Base-by-base conservation (phyloP, 2,888 invertebrate species). In the Ochropacha duplaris region DNA sequence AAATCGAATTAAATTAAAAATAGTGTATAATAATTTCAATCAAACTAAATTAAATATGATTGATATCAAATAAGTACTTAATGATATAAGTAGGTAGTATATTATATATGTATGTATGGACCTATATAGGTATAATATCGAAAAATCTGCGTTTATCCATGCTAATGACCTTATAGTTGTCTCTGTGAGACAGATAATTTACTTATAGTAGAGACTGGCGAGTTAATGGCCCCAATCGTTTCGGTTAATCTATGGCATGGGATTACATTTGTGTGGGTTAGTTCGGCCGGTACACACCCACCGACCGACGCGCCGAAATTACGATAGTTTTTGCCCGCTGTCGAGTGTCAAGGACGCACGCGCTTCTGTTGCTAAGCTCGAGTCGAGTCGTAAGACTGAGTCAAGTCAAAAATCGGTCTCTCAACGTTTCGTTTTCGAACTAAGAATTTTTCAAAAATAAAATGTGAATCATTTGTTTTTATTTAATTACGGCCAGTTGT, bases 341-440 rank as follows among this genome's bases (percentile, higher is more conserved):
- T 68, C 78, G 83, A 89, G 91, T 91, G 91, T 91, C 92, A 92
- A 91, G 92, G 91, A 86, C 91, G 83, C 75, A 73, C 72, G 75
- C 77, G 75, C 77, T 76, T 79, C 83, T 87, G 88, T 89, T 89
- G 79, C 80, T 75, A 80, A 67, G 75, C 77, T 72, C 79, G 44
- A 19, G 0, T 44, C 44, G 44, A 44, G 81, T 83, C 84, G 83
- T 78, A 81, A 67, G 79, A 74, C 72, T 71, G 60, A 31, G 54
- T 44, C 44, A 19, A 44, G n/a, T 19, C 44, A 19, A 19, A 9
- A 16, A 44, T 44, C 19, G n/a, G 16, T 9, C 19, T 44, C 44
- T 8, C 3, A 44, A 44, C 8, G 44, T 8, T 57, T 59, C 65
- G 66, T 62, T 69, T 67, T 74, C 68, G 69, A 36, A 36, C 4